Base-by-base conservation (phyloP, 2,797 vertebrate genomes). In the Rhinogobio ventralis region DNA sequence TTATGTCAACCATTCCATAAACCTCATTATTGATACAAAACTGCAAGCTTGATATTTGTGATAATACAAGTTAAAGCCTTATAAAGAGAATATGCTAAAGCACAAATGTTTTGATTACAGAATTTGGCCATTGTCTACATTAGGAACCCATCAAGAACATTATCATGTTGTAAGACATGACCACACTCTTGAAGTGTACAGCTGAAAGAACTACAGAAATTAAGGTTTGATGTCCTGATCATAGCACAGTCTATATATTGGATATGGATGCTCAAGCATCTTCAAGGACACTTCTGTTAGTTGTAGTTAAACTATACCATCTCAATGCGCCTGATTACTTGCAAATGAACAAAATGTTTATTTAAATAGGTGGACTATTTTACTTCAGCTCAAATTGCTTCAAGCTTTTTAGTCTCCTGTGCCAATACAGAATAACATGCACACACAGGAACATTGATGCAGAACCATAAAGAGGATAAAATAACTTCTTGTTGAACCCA, bases 11-110 rank as follows among this genome's bases (percentile, higher is more conserved):
- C 33, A 19, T 19, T 28, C 45, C 49, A 33, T 42, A 87, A 83
- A 89, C 5, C 15, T 17, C 86, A 90, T 90, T 89, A 87, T 90
- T 87, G 71, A 39, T 88, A 85, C 86, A 90, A 86, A 75, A 85
- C 88, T 90, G 36, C 51, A 67, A 67, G 60, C 7, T 73, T 62
- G 49, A 36, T 67, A 4, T 33, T 15, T 62, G 7, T 14, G 57
- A 66, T 68, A 11, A 19, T 71, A 13, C n/a, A 57, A 23, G 7
- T 76, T 57, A 36, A 33, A 39, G 13, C 10, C 7, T 49, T 53
- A 1, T 20, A 19, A 55, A 13, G 17, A n/a, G 11, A 76, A 55
- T 19, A 69, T 55, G 46, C 66, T 69, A 19, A 71, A 57, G 49
- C 15, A 42, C 6, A 69, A 68, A 62, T 73, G 55, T 62, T 73